Base-by-base conservation (phyloP, 1,140 invertebrate genomes). In the Platyura marginata region DNA sequence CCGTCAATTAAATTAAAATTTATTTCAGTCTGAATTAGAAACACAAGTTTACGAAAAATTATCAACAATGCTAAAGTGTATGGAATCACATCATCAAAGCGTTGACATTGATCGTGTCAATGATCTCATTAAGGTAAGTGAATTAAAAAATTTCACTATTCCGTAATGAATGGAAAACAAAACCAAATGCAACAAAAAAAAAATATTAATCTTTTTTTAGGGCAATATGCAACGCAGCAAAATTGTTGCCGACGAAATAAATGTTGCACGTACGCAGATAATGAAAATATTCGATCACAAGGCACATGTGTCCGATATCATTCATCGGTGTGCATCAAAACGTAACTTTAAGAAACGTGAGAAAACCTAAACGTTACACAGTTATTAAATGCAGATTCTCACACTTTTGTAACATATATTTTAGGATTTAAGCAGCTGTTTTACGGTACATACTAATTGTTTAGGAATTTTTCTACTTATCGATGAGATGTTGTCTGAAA, bases 151-250 rank as follows among this genome's bases (percentile, higher is more conserved):
- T 6, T 29, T 13, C 25, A 47, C 40, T 15, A 39, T 9, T 10
- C 19, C 3, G n/a, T n/a, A n/a, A n/a, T n/a, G n/a, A n/a, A n/a
- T n/a, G n/a, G 22, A 21, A 36, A 16, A 36, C 34, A 18, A 9
- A 36, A 9, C 6, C 34, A 16, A 6, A 29, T 29, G 6, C 13
- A n/a, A 34, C 13, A 13, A 34, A 34, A 34, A 34, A 3, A n/a
- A 13, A 34, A 34, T 34, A 34, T 3, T 13, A 34, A 38, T 42
- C n/a, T 25, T 16, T 43, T 41, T 34, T 41, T 62, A 89, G 81
- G 90, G 88, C 29, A 95, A 95, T 63, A 82, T 94, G 55, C 92
- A 97, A 64, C 71, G 92, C 37, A 90, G 88, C 59, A 88, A 82
- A 69, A 79, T 94, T 35, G 84, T 94, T 25, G 81, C 81, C 41